Conservation (phyloP, 2,113 vertebrate species). For the Bombycilla garrulus region DNA sequence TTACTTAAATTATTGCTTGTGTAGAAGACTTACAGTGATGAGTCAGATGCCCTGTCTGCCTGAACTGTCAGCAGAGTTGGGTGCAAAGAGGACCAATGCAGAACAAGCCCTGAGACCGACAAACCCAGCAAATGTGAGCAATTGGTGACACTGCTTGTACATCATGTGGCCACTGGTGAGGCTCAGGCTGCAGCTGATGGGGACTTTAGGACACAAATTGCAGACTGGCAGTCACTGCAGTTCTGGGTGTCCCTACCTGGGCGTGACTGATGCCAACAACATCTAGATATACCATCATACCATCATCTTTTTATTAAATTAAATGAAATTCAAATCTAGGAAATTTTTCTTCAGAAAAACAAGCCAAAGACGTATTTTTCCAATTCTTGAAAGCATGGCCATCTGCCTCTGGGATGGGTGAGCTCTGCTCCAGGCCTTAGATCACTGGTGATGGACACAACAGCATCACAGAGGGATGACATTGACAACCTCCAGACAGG, state of each 20-base stretch:
- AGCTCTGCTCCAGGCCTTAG: not conserved
- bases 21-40: not conserved
- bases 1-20: not conserved
- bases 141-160: not conserved
- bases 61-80: not conserved
- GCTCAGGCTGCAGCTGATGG: not conserved
- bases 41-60: not conserved
- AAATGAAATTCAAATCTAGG: not conserved
- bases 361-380: not conserved
- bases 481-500: not conserved
- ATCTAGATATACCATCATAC: not conserved
- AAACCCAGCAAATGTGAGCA: not conserved
- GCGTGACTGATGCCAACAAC: not conserved
- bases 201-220: not conserved
- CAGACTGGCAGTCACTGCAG: not conserved
- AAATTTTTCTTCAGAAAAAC: not conserved
- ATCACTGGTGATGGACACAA: not conserved
- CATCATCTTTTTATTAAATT: not conserved
- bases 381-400: not conserved
- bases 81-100: not conserved
- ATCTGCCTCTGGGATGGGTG: not conserved
- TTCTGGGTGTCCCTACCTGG: not conserved
- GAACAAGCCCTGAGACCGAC: not conserved
- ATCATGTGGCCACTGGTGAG: rapidly evolving
- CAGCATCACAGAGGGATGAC: not conserved